These are phyloP conservation scores for Oxyteleia sp. DNA, from an alignment of 2,888 invertebrate genomes.

Conservation along the genomic window DNA sequence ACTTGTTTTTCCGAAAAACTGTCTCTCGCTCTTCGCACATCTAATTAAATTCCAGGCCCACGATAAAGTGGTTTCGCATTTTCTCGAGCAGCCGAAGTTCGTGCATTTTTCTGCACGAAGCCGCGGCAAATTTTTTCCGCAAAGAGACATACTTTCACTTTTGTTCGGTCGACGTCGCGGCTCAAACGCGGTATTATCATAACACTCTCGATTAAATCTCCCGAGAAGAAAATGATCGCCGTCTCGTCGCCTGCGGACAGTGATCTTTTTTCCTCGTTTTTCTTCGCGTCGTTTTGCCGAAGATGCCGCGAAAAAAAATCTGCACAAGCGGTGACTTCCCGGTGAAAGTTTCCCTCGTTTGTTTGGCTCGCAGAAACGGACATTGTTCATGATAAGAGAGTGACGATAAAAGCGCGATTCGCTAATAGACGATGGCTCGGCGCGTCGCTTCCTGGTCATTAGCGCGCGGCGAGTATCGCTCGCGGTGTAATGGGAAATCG, in stretches of 20 bases:
- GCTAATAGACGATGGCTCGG: conserved; percentile 26
- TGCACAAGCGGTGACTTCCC: conserved; percentile 39
- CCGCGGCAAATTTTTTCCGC: conserved; percentile 47
- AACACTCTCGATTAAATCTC: conserved; percentile 53
- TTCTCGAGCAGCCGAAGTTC: conserved; percentile 29
- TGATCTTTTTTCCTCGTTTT: not conserved
- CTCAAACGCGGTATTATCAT: conserved; percentile 54
- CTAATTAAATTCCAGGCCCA: too few relatives aligned
- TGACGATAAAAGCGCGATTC: conserved; percentile 40
- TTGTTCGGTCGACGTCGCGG: conserved; percentile 42
- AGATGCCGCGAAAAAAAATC: conserved; percentile 16
- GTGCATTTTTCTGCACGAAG: conserved; percentile 53
- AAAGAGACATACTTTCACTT: conserved; percentile 56
- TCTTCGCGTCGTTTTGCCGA: conserved; percentile 39
- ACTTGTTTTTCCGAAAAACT: too few relatives aligned
- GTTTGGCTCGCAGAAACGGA: conserved; percentile 12
- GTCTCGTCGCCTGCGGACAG: not conserved
- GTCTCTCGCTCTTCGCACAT: too few relatives aligned
- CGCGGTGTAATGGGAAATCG: conserved; percentile 24
- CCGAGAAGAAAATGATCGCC: conserved; percentile 36
- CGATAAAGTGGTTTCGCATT: too few relatives aligned
- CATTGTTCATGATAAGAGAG: conserved; percentile 49
- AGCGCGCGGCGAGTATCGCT: conserved; percentile 26
- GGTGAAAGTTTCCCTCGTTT: conserved; percentile 45
- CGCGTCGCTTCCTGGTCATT: conserved; percentile 45